Evolutionary conservation across 2,113 vertebrate species (phyloP).

Genomic region (Gobiocypris rarus): DNA sequence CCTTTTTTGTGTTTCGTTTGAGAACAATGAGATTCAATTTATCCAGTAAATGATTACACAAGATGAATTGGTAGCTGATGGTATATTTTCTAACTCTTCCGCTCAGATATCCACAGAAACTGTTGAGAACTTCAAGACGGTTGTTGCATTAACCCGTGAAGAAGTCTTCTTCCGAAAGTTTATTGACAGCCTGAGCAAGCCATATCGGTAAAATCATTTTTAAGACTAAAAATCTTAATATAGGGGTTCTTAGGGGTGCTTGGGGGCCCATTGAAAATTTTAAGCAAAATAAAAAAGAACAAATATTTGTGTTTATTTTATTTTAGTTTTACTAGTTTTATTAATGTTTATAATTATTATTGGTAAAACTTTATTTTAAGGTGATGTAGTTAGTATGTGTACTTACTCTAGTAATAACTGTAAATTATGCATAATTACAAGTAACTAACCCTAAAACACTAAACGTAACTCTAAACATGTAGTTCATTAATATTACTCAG

Average conservation of each 20-base stretch:
- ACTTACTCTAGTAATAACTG: too few species aligned
- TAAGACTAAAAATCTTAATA: neutral
- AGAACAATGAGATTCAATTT: neutral
- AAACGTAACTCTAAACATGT: too few species aligned
- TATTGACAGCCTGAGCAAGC: conserved; percentile 70
- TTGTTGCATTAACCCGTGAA: conserved; percentile 80
- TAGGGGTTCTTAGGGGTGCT: neutral
- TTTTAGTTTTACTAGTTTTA: too few species aligned
- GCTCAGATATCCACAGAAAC: conserved; percentile 82
- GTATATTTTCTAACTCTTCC: neutral
- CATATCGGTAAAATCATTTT: conserved; percentile 77
- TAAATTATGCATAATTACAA: too few species aligned
- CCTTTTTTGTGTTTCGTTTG: neutral
- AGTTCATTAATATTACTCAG: too few species aligned
- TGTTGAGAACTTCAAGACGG: conserved; percentile 80
- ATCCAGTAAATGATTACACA: neutral
- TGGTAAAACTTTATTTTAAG: too few species aligned
- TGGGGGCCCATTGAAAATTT: neutral
- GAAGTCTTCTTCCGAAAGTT: conserved; percentile 82
- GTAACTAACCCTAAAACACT: too few species aligned
- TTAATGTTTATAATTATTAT: too few species aligned
- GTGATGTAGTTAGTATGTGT: too few species aligned
- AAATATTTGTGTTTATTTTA: neutral
- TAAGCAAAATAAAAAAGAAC: neutral
- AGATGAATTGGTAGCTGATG: neutral